These are phyloP conservation scores for Mugil cephalus DNA, from an alignment of 2,113 vertebrate species.

Conservation along the genomic window DNA sequence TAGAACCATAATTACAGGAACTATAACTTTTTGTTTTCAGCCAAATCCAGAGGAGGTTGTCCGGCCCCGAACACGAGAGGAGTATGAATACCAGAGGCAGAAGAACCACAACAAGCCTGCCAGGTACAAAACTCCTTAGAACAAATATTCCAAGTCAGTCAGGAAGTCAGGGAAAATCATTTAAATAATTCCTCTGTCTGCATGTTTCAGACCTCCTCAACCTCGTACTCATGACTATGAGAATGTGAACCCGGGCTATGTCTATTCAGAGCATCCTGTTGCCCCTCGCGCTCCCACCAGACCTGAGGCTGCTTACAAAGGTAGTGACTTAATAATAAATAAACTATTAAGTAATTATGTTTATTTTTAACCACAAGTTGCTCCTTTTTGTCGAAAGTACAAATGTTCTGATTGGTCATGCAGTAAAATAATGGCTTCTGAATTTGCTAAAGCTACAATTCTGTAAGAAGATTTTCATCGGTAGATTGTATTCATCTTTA, in stretches of 20 bases:
- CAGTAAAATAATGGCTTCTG: too few relatives aligned
- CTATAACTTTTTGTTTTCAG: constrained; percentile 60
- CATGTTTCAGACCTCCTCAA: constrained; percentile 76
- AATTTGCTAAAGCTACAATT: too few relatives aligned
- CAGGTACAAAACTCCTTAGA: constrained; percentile 76
- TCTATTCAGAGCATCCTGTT: constrained; percentile 71
- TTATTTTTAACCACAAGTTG: too few relatives aligned
- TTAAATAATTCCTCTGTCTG: neutral
- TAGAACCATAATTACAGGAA: constrained; percentile 26
- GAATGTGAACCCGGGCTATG: constrained; percentile 78
- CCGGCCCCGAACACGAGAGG: constrained; percentile 85
- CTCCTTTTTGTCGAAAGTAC: too few relatives aligned
- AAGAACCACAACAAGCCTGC: constrained; percentile 86
- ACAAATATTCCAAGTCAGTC: neutral
- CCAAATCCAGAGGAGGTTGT: constrained; percentile 80
- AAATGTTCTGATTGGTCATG: too few relatives aligned
- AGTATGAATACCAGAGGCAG: constrained; percentile 85
- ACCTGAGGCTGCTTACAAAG: constrained; percentile 83
- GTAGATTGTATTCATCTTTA: too few relatives aligned
- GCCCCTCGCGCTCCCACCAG: constrained; percentile 71
- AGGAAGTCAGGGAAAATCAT: neutral
- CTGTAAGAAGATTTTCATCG: too few relatives aligned
- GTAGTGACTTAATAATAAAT: constrained; percentile 42
- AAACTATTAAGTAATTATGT: neutral
- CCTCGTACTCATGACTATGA: constrained; percentile 80